Evolutionary conservation across 2,888 invertebrate species (phyloP).

Genomic region (Diarsia brunnea): DNA sequence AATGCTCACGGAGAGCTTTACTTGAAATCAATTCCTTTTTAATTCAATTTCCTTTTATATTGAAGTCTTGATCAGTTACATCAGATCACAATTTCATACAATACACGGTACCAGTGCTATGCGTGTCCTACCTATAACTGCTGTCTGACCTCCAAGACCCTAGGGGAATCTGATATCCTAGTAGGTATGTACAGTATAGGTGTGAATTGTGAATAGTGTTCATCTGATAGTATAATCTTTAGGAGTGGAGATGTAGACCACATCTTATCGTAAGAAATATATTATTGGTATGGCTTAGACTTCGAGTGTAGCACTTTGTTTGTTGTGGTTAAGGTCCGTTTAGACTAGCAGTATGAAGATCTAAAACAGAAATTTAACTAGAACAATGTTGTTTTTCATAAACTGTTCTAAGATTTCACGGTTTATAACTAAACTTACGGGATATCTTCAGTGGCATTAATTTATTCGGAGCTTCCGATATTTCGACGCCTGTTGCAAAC

Average conservation of each 20-base stretch:
- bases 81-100: not conserved
- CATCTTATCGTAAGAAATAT: conserved; percentile 24
- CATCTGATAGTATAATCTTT: conserved; percentile 7
- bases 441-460: too few relatives aligned
- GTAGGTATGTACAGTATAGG: conserved; percentile 2
- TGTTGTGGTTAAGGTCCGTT: not conserved
- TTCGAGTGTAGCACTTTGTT: not conserved
- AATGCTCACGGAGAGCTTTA: too few relatives aligned
- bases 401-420: too few relatives aligned
- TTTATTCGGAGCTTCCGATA: too few relatives aligned
- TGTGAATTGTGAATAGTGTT: conserved; percentile 1
- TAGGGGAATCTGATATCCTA: conserved; percentile 14
- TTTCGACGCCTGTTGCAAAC: too few relatives aligned
- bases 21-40: not conserved
- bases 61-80: not conserved
- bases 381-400: not conserved
- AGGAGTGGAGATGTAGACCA: not conserved
- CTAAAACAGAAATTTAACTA: not conserved
- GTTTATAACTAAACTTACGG: too few relatives aligned
- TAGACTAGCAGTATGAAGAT: not conserved
- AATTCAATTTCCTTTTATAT: not conserved
- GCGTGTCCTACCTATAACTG: conserved; percentile 2
- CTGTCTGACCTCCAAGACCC: conserved; percentile 8
- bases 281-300: not conserved
- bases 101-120: not conserved